These are phyloP conservation scores for Lota lota DNA, from an alignment of 2,113 vertebrate genomes.

Conservation along the genomic window DNA sequence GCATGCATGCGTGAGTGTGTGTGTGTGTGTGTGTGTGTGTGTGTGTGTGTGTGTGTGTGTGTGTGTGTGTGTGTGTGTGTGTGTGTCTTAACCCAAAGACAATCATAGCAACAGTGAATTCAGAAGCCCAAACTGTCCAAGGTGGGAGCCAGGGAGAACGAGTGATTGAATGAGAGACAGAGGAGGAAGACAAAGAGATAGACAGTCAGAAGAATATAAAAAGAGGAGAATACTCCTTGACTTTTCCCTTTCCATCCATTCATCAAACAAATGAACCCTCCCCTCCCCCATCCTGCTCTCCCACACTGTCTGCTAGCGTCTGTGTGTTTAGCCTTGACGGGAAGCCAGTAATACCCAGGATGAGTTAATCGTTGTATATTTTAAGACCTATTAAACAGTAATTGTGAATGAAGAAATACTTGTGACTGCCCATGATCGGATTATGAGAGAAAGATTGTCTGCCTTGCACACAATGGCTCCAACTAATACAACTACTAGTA, in stretches of 20 bases:
- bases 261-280: constrained; percentile 68
- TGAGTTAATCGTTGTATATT: constrained; percentile 27
- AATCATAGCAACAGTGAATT: too few relatives aligned
- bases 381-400: too few relatives aligned
- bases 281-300: constrained; percentile 42
- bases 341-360: constrained; percentile 47
- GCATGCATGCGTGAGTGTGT: not conserved
- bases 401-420: too few relatives aligned
- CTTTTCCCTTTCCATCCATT: constrained; percentile 44
- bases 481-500: too few relatives aligned
- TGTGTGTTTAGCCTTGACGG: constrained; percentile 59
- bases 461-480: too few relatives aligned
- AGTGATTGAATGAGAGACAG: constrained; percentile 24
- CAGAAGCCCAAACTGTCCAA: not conserved
- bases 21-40: too few relatives aligned
- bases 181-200: constrained; percentile 25
- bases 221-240: constrained; percentile 39
- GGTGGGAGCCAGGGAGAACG: constrained; percentile 27
- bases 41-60: too few relatives aligned
- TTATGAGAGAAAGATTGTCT: too few relatives aligned
- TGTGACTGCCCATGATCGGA: too few relatives aligned
- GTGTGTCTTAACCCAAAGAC: too few relatives aligned
- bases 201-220: not conserved
- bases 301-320: constrained; percentile 29
- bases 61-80: too few relatives aligned